Percentiles rank a stretch among this genome's conserved stretches.
Evolutionary conservation across 2,888 invertebrate genomes (phyloP).

Genomic region (Lapara coniferarum): DNA sequence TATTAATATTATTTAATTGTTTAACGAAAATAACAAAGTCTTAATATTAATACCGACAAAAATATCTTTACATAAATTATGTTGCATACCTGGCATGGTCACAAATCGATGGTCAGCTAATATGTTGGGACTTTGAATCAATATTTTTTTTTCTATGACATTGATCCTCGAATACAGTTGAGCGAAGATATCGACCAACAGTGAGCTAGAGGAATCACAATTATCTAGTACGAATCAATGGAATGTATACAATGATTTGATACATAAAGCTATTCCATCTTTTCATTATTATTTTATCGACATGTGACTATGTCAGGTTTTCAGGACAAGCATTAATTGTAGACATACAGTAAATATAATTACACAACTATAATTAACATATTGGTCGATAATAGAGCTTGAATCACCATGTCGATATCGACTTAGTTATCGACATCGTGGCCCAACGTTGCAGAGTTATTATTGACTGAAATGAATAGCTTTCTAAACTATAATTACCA

Average conservation of each 20-base stretch:
- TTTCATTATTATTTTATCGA: background rate
- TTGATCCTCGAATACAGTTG: too few relatives aligned
- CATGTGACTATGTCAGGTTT: constrained; percentile 25
- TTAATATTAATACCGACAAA: constrained; percentile 34
- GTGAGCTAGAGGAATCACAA: too few relatives aligned
- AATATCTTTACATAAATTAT: constrained; percentile 38
- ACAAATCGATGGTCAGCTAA: background rate
- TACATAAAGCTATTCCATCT: too few relatives aligned
- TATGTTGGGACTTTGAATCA: too few relatives aligned
- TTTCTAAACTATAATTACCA: constrained; percentile 7
- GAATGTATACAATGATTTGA: constrained; percentile 1
- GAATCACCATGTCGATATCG: background rate
- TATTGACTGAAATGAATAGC: background rate
- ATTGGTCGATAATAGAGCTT: constrained; percentile 9
- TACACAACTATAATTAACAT: constrained; percentile 1
- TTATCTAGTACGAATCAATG: background rate
- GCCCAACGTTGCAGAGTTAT: background rate
- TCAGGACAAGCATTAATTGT: background rate
- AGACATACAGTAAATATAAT: constrained; percentile 7
- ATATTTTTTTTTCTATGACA: too few relatives aligned
- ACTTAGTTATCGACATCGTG: background rate
- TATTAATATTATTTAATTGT: constrained; percentile 37
- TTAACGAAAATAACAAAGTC: constrained; percentile 83
- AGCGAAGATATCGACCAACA: too few relatives aligned
- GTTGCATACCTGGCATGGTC: constrained; percentile 13